Conservation (phyloP, 2,888 invertebrate genomes). For the Ptychoptera contaminata region DNA sequence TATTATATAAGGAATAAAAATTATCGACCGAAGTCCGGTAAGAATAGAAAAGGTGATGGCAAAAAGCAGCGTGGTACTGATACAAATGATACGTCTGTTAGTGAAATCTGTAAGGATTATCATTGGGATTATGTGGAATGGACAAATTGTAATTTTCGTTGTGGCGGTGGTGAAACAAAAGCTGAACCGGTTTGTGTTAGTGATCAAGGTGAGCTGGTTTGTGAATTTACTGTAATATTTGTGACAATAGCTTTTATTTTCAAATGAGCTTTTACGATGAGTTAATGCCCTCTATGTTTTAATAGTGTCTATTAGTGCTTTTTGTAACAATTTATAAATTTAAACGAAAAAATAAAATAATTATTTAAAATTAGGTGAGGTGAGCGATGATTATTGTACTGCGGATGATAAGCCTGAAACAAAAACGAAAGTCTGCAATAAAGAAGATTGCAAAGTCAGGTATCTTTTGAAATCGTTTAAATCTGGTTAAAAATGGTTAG, state of each 20-base stretch:
- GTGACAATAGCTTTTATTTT: too few relatives aligned
- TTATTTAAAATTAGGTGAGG: slow-evolving; percentile 41
- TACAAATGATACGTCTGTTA: not conserved
- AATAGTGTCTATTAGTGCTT: too few relatives aligned
- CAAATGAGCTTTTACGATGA: too few relatives aligned
- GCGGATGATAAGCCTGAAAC: slow-evolving; percentile 28
- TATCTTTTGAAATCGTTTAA: slow-evolving; percentile 11
- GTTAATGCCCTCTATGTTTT: too few relatives aligned
- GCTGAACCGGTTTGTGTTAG: slow-evolving; percentile 42
- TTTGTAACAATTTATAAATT: too few relatives aligned
- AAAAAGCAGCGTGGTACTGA: not conserved
- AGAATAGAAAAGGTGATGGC: not conserved
- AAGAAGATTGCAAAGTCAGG: slow-evolving; percentile 34
- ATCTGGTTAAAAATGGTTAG: not conserved
- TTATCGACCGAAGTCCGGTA: not conserved
- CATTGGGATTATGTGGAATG: slow-evolving; percentile 46
- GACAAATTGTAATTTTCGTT: slow-evolving; percentile 43
- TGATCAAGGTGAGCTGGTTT: slow-evolving; percentile 22
- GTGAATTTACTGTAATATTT: too few relatives aligned
- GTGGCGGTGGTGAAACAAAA: slow-evolving; percentile 41
- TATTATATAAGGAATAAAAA: slow-evolving; percentile 8
- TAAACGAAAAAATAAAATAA: too few relatives aligned
- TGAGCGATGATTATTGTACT: slow-evolving; percentile 37
- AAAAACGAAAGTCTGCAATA: slow-evolving; percentile 32
- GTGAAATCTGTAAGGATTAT: slow-evolving; percentile 21